Evolutionary conservation across 2,797 vertebrate species (phyloP), one percentile per base, ranked within the genome.

Genomic region (Halcyon smyrnensis): DNA sequence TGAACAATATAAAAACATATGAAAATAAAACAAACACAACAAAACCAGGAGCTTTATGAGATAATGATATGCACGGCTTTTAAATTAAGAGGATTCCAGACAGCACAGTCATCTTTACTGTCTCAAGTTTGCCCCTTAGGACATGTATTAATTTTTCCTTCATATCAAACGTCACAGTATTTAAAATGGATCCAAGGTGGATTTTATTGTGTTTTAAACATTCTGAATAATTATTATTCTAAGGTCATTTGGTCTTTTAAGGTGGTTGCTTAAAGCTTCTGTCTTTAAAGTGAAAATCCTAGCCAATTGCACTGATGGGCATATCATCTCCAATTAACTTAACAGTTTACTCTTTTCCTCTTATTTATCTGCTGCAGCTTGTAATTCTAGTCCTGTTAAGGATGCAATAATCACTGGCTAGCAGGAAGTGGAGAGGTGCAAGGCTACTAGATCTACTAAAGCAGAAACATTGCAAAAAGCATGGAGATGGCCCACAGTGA

Each of bases 221-320:
- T 94, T 86, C 60, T 71, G 59, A 59, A 32, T 67, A 95, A 95
- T 94, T 93, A 88, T 87, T 94, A 78, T 93, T 73, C 85, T 34
- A 65, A 84, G 39, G 34, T 82, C 94, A 90, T 91, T 90, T 93
- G 14, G 27, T 64, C 37, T 94, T 96, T 85, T 83, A 93, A 90
- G 73, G 50, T 84, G 28, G 7, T 14, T 89, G 56, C 78, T 87
- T 87, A 87, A 96, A 78, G 57, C 84, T 95, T 64, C 54, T 11
- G 1, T 71, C 80, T 94, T 94, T 82, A 89, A 84, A 94, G 68
- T 48, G 57, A 95, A 94, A 97, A 91, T 81, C 50, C n/a, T 69
- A 60, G 3, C 14, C 56, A 89, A 80, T 93, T 89, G 89, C n/a
- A 39, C 36, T 67, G 78, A 88, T 82, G 51, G 62, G 62, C 78